Percentiles rank a stretch among this genome's conserved stretches.
Evolutionary conservation across 2,113 vertebrate genomes (phyloP).

Genomic region (Athene cunicularia): DNA sequence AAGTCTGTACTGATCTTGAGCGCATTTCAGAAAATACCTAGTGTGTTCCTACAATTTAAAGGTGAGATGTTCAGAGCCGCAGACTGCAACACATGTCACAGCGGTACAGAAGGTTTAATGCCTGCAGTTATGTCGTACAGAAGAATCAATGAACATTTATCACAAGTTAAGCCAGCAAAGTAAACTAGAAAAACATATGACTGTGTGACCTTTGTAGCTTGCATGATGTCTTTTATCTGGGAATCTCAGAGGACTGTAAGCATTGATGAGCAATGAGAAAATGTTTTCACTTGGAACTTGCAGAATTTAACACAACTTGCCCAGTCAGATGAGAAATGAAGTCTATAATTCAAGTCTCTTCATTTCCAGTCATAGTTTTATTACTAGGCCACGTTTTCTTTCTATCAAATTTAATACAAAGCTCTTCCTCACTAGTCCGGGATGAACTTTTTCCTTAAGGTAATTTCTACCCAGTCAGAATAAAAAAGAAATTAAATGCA

Average conservation of each 20-base stretch:
- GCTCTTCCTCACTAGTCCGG: not conserved
- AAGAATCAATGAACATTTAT: not conserved
- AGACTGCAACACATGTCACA: not conserved
- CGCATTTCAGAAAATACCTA: not conserved
- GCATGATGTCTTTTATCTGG: not conserved
- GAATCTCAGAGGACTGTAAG: not conserved
- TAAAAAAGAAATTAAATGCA: not conserved
- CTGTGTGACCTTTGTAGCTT: not conserved
- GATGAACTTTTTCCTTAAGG: not conserved
- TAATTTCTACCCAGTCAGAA: not conserved
- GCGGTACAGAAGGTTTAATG: not conserved
- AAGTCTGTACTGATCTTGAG: not conserved
- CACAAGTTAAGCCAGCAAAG: not conserved
- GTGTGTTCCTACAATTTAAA: not conserved
- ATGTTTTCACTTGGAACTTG: not conserved
- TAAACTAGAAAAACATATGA: not conserved
- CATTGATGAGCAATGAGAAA: not conserved
- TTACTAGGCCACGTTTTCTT: not conserved
- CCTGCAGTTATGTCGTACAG: not conserved
- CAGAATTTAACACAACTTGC: not conserved
- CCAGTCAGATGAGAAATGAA: not conserved
- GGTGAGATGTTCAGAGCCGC: accelerated
- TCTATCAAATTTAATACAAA: not conserved
- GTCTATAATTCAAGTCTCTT: not conserved
- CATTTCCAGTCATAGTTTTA: not conserved